Evolutionary conservation across 2,888 invertebrate species (phyloP).

Genomic region (Tetheella fluctuosa): DNA sequence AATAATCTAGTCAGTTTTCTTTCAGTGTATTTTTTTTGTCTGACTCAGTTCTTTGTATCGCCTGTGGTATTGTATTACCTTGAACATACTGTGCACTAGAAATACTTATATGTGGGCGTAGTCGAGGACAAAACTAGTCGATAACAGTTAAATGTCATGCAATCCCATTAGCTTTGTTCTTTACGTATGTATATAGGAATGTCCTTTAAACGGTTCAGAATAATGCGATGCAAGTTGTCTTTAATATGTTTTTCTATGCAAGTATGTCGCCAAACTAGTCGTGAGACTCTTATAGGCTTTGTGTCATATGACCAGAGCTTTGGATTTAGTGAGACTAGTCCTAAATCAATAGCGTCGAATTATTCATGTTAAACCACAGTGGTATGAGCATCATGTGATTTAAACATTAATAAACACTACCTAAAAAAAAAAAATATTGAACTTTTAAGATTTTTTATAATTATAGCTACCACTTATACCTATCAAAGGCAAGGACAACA

Average conservation of each 20-base stretch:
- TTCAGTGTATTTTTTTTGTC: too few relatives aligned
- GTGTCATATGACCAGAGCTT: neutral
- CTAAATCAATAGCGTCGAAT: neutral
- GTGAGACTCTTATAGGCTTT: neutral
- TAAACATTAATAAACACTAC: too few relatives aligned
- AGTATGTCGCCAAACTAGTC: constrained; percentile 8
- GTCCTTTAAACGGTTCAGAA: neutral
- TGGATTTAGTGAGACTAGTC: neutral
- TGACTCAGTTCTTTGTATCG: too few relatives aligned
- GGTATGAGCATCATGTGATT: too few relatives aligned
- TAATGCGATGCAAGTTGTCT: neutral
- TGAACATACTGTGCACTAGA: neutral
- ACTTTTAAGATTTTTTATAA: too few relatives aligned
- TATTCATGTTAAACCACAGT: neutral
- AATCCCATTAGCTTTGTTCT: neutral
- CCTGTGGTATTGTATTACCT: neutral
- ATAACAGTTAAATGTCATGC: constrained; percentile 2
- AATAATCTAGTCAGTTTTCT: too few relatives aligned
- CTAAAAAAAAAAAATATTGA: too few relatives aligned
- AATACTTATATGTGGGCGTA: neutral
- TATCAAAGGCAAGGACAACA: too few relatives aligned
- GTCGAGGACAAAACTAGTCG: neutral
- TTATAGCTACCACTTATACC: too few relatives aligned
- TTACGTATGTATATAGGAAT: neutral
- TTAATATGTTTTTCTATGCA: neutral